Conservation (phyloP, 2,113 vertebrate genomes). For the Pseudopipra pipra region DNA sequence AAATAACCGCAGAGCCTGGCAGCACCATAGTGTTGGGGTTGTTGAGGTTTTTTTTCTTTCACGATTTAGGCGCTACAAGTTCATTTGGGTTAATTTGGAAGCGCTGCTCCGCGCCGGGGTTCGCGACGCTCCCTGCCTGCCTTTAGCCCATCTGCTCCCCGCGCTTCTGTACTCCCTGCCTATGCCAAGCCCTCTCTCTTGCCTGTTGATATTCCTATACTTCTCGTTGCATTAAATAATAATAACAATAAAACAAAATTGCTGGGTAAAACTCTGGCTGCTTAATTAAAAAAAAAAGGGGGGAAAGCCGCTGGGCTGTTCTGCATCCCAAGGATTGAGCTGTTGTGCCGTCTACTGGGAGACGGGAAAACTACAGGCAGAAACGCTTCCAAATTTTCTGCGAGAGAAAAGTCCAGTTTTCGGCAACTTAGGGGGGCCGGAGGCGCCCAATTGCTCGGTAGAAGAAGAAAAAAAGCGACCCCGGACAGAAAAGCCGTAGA, state of each 20-base stretch:
- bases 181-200: neutral
- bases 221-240: neutral
- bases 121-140: neutral
- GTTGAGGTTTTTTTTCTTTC: neutral
- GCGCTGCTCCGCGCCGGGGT: neutral
- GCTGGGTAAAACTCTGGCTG: neutral
- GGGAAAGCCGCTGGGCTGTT: neutral
- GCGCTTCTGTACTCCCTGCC: neutral
- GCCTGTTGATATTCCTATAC: neutral
- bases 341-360: constrained; percentile 93
- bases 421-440: neutral
- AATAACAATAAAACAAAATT: neutral
- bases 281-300: constrained; percentile 33
- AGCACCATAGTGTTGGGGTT: neutral
- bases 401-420: neutral
- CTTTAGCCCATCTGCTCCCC: neutral
- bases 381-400: neutral
- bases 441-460: neutral
- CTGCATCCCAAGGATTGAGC: constrained; percentile 79
- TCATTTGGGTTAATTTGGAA: neutral
- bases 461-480: neutral
- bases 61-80: neutral
- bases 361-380: constrained; percentile 70
- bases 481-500: neutral
- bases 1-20: neutral